Conservation (phyloP, 2,113 vertebrate species). For the Empidonax traillii region DNA sequence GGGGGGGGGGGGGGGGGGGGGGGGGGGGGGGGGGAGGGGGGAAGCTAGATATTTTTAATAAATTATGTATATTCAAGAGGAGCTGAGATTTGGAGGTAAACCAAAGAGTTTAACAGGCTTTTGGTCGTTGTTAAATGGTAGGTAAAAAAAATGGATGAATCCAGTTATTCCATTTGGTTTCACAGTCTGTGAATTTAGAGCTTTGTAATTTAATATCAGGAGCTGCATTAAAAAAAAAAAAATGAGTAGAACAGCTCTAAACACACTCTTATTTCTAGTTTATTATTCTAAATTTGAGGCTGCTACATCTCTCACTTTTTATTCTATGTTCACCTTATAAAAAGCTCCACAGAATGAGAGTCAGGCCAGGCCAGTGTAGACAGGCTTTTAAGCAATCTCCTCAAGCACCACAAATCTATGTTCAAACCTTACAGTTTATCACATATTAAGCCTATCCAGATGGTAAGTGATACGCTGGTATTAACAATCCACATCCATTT, state of each 20-base stretch:
- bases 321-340: background rate
- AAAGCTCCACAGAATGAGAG: background rate
- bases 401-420: constrained; percentile 1
- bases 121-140: background rate
- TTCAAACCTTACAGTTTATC: constrained; percentile 50
- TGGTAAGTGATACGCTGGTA: constrained; percentile 25
- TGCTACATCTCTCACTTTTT: background rate
- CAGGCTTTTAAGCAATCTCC: background rate
- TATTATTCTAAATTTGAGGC: background rate
- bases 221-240: background rate
- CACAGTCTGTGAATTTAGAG: background rate
- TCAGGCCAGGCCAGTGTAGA: background rate
- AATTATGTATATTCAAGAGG: background rate
- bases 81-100: background rate
- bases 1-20: too few relatives aligned
- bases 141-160: background rate
- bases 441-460: constrained; percentile 39
- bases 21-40: too few relatives aligned
- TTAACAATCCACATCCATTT: constrained; percentile 24
- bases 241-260: background rate
- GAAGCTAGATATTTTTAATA: background rate
- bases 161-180: background rate
- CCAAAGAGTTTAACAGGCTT: background rate
- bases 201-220: background rate
- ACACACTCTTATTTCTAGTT: background rate